A percentile compares a stretch with the other conserved stretches of the same genome.
These are phyloP conservation scores for Zoanthus solanderi DNA, from an alignment of 92 coral and sea anemone genomes.

Conservation along the genomic window DNA sequence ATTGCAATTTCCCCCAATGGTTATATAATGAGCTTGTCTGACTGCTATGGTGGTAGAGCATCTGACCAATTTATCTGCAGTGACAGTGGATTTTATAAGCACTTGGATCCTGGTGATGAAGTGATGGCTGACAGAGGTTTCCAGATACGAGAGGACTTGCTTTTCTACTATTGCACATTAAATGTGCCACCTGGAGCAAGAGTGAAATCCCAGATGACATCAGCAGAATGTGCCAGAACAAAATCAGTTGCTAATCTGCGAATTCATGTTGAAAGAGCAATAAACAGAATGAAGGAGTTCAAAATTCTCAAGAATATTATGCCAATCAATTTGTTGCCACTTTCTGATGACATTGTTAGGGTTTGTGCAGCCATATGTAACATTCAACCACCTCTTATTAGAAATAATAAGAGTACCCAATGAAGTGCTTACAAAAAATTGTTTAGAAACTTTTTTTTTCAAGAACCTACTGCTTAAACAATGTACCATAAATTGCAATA, in stretches of 20 bases:
- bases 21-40: conserved; percentile 41
- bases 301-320: conserved; percentile 1
- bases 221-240: conserved; percentile 42
- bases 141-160: conserved; percentile 51
- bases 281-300: conserved; percentile 1
- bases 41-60: background rate
- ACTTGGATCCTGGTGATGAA: conserved; percentile 51
- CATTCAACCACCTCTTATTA: conserved; percentile 4
- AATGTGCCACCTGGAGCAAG: conserved; percentile 51
- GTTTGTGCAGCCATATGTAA: conserved; percentile 5
- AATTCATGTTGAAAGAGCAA: conserved; percentile 51
- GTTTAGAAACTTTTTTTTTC: background rate
- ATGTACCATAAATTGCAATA: background rate
- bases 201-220: conserved; percentile 50
- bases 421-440: background rate
- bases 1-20: conserved; percentile 53
- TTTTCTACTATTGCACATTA: conserved; percentile 31
- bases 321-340: conserved; percentile 6
- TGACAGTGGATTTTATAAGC: conserved; percentile 40
- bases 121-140: conserved; percentile 57
- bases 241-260: conserved; percentile 48
- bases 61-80: conserved; percentile 32
- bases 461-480: conserved; percentile 1
- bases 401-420: background rate
- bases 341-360: conserved; percentile 1